A percentile compares a stretch with the other conserved stretches of the same genome.
Conservation (phyloP, 2,113 vertebrate genomes). For the Manacus vitellinus region DNA sequence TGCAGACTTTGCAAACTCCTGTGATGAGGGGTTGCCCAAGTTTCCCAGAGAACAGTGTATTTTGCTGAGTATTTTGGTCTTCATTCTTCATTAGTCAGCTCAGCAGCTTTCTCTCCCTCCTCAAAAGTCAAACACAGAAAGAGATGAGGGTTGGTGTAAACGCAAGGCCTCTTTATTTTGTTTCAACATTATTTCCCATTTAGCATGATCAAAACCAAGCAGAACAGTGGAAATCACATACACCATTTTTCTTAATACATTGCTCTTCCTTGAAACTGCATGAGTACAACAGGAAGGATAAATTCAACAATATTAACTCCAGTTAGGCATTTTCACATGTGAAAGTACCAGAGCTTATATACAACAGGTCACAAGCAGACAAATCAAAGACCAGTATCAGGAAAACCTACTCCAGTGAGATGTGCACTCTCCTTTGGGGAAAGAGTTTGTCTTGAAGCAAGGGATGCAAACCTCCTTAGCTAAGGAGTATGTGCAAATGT, state of each 20-base stretch:
- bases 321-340: slow-evolving; percentile 3
- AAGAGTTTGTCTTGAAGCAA: background rate
- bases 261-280: slow-evolving; percentile 3
- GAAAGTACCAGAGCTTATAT: background rate
- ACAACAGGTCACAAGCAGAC: background rate
- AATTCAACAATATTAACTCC: slow-evolving; percentile 33
- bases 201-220: slow-evolving; percentile 59
- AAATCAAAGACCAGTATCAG: background rate
- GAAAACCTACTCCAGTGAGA: background rate
- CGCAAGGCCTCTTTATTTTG: slow-evolving; percentile 74
- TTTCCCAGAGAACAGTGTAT: background rate
- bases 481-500: background rate
- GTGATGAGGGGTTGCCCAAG: too few relatives aligned
- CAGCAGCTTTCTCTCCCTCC: background rate
- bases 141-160: slow-evolving; percentile 22
- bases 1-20: background rate
- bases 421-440: background rate
- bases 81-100: background rate
- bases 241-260: background rate
- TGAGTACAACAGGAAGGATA: background rate
- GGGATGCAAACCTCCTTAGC: background rate
- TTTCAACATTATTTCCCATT: slow-evolving; percentile 51
- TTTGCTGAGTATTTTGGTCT: background rate
- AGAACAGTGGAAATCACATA: slow-evolving; percentile 38
- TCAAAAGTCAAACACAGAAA: background rate